Evolutionary conservation across 2,888 invertebrate species (phyloP).

Genomic region (Scaptomyza caliginosa): DNA sequence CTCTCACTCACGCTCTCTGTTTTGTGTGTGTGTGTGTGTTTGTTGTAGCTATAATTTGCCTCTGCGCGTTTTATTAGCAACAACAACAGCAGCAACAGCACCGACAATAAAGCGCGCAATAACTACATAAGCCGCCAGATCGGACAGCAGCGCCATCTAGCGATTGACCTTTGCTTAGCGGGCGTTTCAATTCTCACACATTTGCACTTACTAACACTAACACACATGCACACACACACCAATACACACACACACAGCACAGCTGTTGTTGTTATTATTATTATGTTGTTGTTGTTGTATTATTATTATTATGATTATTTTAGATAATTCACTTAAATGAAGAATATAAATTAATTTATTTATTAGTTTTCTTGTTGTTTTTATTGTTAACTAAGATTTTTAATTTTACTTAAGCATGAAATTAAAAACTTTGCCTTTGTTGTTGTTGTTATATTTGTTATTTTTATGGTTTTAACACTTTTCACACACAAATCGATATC

Average conservation of each 20-base stretch:
- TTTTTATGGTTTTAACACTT: conserved; percentile 48
- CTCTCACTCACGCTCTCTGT: background rate
- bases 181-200: conserved; percentile 48
- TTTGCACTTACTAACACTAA: conserved; percentile 8
- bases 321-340: conserved; percentile 24
- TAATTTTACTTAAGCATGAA: conserved; percentile 52
- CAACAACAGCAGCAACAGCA: conserved; percentile 38
- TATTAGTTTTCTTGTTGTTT: conserved; percentile 15
- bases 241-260: conserved; percentile 30
- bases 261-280: conserved; percentile 46
- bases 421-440: conserved; percentile 61
- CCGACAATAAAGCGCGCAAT: conserved; percentile 21
- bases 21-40: background rate
- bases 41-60: conserved; percentile 47
- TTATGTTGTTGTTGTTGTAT: no score
- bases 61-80: conserved; percentile 55
- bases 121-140: conserved; percentile 43
- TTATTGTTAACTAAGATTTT: conserved; percentile 58
- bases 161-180: conserved; percentile 63
- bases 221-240: conserved; percentile 4
- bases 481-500: conserved; percentile 24
- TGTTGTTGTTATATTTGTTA: conserved; percentile 34
- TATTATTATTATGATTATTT: no score
- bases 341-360: conserved; percentile 22
- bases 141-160: conserved; percentile 65